Conservation (phyloP, 2,888 invertebrate species). For the Ophioninae sp. region DNA sequence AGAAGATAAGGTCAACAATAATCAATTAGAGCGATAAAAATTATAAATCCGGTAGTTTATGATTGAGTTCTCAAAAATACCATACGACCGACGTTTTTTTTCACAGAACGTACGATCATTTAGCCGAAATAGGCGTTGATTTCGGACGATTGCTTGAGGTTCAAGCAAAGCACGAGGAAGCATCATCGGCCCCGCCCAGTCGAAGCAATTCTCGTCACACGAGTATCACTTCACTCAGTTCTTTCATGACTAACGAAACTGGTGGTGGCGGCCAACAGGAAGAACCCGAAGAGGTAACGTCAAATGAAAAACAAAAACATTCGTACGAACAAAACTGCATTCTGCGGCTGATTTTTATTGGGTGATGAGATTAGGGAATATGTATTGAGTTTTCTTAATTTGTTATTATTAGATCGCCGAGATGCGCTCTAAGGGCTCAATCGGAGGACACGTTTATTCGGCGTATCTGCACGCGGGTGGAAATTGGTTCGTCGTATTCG, state of each 20-base stretch:
- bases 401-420: slow-evolving; percentile 70
- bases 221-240: slow-evolving; percentile 76
- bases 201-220: slow-evolving; percentile 75
- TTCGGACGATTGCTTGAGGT: slow-evolving; percentile 87
- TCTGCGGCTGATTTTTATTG: not conserved
- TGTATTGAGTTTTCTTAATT: slow-evolving; percentile 37
- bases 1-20: not conserved
- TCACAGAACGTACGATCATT: slow-evolving; percentile 84
- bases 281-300: slow-evolving; percentile 72
- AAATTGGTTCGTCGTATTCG: slow-evolving; percentile 83
- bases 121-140: slow-evolving; percentile 88
- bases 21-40: not conserved
- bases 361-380: not conserved
- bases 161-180: slow-evolving; percentile 74
- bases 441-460: slow-evolving; percentile 85
- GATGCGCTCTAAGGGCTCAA: slow-evolving; percentile 83
- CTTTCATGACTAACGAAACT: slow-evolving; percentile 73
- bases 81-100: slow-evolving; percentile 5
- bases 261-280: slow-evolving; percentile 60
- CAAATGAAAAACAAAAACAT: too few relatives aligned
- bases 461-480: slow-evolving; percentile 89
- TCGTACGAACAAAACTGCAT: slow-evolving; percentile 10
- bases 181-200: slow-evolving; percentile 69
- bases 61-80: not conserved
- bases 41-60: not conserved